phyloP scores from a whole-genome alignment of 2,113 vertebrate genomes.

The Bufo gargarizans region DNA sequence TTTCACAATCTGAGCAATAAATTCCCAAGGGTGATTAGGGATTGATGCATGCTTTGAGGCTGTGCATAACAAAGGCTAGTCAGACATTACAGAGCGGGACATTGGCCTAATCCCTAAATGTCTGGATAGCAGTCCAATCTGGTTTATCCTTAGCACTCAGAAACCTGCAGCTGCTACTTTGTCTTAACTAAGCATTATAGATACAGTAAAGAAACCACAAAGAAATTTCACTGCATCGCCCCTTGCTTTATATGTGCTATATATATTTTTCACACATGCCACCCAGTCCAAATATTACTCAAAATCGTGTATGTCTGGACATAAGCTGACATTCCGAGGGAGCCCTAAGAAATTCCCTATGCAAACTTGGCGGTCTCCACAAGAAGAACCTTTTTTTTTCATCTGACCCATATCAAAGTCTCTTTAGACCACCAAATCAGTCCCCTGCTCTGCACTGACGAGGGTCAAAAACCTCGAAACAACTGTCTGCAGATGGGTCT shows the following conservation, averaged over 20 bases:
- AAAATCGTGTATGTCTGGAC: background rate
- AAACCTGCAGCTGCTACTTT: conserved; percentile 7
- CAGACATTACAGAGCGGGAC: background rate
- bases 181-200: background rate
- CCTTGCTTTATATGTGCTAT: background rate
- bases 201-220: background rate
- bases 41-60: background rate
- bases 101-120: background rate
- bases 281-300: background rate
- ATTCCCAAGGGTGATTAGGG: background rate
- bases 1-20: background rate
- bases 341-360: too few relatives aligned
- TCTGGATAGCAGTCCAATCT: conserved; percentile 16
- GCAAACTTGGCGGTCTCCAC: too few relatives aligned
- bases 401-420: too few relatives aligned
- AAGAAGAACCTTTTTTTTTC: too few relatives aligned
- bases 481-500: too few relatives aligned
- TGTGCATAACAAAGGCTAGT: background rate
- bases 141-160: background rate
- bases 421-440: too few relatives aligned
- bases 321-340: too few relatives aligned
- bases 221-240: background rate
- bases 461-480: too few relatives aligned
- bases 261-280: background rate
- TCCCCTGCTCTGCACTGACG: too few relatives aligned